Evolutionary conservation across 2,888 invertebrate genomes (phyloP).

Genomic region (Harmothoe impar): DNA sequence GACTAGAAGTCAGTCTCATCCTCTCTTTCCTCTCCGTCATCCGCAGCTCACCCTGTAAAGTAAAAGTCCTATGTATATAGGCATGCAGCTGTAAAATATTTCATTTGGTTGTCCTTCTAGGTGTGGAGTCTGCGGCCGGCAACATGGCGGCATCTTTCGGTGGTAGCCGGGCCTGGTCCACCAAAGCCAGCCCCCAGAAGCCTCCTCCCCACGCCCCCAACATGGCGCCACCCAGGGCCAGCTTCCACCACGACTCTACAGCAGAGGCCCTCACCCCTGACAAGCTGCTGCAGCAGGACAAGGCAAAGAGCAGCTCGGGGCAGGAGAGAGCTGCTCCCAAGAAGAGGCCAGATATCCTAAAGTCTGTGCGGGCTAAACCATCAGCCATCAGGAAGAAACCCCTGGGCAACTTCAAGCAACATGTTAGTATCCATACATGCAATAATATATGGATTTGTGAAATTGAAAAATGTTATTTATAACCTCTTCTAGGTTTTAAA

Average conservation of each 20-base stretch:
- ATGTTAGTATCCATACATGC: background rate
- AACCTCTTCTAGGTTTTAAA: no score
- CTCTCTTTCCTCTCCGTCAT: no score
- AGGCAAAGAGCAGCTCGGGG: background rate
- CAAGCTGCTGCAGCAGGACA: slow-evolving; percentile 36
- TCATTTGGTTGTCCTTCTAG: no score
- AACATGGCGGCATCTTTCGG: background rate
- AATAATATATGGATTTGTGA: no score
- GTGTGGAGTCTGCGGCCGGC: background rate
- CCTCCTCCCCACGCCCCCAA: background rate
- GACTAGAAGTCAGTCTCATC: no score
- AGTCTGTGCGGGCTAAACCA: background rate
- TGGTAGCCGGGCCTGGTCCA: background rate
- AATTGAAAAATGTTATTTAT: no score
- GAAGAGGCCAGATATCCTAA: background rate
- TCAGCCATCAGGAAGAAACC: slow-evolving; percentile 34
- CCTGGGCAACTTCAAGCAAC: slow-evolving; percentile 44
- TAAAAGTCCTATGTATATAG: no score
- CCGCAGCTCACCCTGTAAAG: no score
- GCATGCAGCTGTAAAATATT: no score
- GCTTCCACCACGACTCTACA: slow-evolving; percentile 62
- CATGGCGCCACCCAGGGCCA: background rate
- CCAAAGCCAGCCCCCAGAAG: background rate
- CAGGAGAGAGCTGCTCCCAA: background rate
- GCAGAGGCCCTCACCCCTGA: slow-evolving; percentile 43